Percentiles rank a stretch among this genome's conserved stretches.
Evolutionary conservation across 1,140 invertebrate genomes (phyloP).

Genomic region (Sipha flava): DNA sequence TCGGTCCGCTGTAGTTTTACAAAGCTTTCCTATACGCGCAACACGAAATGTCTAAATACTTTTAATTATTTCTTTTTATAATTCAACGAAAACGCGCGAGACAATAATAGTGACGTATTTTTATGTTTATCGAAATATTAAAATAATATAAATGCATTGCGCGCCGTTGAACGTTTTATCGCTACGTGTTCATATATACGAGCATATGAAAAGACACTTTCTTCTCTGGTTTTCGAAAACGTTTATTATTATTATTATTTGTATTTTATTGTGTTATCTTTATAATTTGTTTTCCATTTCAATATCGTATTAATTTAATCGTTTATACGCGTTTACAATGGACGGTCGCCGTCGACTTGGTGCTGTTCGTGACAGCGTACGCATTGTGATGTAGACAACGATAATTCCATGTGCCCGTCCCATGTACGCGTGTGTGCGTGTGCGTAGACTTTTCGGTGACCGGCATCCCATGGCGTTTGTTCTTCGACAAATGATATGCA

Average conservation of each 20-base stretch:
- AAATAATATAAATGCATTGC: no score
- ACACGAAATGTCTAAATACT: no score
- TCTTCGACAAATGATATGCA: background rate
- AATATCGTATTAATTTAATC: conserved; percentile 8
- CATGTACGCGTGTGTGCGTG: background rate
- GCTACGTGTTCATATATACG: no score
- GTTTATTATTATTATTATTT: background rate
- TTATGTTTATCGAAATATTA: no score
- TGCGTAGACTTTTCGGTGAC: background rate
- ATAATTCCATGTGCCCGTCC: background rate
- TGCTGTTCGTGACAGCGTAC: background rate
- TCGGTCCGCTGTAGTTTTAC: no score
- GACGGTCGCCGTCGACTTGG: background rate
- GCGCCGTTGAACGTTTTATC: background rate
- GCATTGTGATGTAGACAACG: background rate
- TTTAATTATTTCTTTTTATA: no score
- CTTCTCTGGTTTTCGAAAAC: background rate
- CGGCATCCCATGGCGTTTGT: background rate
- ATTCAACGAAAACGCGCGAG: no score
- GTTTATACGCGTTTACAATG: background rate
- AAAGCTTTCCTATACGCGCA: no score
- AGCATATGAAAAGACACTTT: no score
- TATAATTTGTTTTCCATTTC: background rate
- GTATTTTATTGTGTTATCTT: background rate
- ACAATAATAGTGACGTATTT: no score